Conservation (phyloP, 2,888 invertebrate genomes). For the Copidosoma aretas region DNA sequence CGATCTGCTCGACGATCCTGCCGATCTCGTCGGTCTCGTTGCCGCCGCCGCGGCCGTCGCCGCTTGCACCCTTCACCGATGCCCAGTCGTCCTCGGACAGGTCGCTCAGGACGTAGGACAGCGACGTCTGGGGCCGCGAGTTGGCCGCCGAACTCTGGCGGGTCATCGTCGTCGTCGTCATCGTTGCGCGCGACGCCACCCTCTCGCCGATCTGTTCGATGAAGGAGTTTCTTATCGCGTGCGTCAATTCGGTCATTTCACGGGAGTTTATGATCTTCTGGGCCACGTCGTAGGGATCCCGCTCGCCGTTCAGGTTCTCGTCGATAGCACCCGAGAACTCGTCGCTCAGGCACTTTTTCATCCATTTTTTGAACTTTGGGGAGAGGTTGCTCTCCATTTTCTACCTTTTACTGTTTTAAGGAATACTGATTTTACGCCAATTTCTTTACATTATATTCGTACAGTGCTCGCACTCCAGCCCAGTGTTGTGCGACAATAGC, state of each 20-base stretch:
- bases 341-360: conserved; percentile 53
- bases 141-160: conserved; percentile 40
- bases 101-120: conserved; percentile 51
- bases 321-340: conserved; percentile 51
- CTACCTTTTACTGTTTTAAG: background rate
- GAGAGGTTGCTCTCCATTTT: conserved; percentile 50
- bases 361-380: conserved; percentile 51
- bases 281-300: conserved; percentile 46
- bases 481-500: too few species aligned
- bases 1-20: conserved; percentile 53
- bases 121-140: conserved; percentile 48
- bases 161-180: conserved; percentile 43
- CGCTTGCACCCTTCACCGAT: conserved; percentile 50
- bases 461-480: too few species aligned
- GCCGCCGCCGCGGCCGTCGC: conserved; percentile 48
- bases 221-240: conserved; percentile 46
- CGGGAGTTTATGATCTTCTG: conserved; percentile 50
- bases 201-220: conserved; percentile 35
- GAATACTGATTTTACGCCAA: background rate
- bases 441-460: background rate
- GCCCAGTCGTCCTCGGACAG: conserved; percentile 56
- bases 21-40: conserved; percentile 40
- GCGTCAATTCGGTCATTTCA: conserved; percentile 50
- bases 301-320: conserved; percentile 44
- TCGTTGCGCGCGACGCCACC: conserved; percentile 21